Evolutionary conservation across 2,797 vertebrate genomes (phyloP).

Genomic region (Diplodus sargus): DNA sequence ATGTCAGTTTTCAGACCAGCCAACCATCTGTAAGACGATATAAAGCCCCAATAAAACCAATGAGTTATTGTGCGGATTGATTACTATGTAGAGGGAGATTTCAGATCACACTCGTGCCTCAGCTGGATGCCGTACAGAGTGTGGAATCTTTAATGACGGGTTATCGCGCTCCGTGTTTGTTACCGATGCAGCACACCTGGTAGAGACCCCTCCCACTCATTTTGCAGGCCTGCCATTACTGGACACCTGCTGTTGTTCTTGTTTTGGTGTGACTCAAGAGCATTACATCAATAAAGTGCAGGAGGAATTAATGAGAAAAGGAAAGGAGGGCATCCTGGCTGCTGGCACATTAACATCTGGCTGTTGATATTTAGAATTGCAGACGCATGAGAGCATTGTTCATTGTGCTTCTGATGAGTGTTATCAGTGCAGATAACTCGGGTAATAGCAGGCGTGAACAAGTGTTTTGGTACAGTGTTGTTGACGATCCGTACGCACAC

Average conservation of each 20-base stretch:
- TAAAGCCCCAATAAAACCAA: constrained; percentile 67
- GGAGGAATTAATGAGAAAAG: constrained; percentile 78
- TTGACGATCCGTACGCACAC: constrained; percentile 49
- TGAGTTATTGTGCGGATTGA: constrained; percentile 67
- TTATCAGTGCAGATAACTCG: constrained; percentile 71
- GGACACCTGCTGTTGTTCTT: constrained; percentile 80
- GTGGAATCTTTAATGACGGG: constrained; percentile 86
- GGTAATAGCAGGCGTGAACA: constrained; percentile 50
- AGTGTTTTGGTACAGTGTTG: constrained; percentile 45
- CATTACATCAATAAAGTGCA: constrained; percentile 75
- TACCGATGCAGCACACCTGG: constrained; percentile 85
- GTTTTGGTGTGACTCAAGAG: constrained; percentile 78
- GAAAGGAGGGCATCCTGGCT: constrained; percentile 72
- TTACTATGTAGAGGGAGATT: constrained; percentile 60
- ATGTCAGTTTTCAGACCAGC: constrained; percentile 61
- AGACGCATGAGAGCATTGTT: constrained; percentile 68
- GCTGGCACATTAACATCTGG: constrained; percentile 79
- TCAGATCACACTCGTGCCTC: constrained; percentile 61
- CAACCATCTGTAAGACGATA: constrained; percentile 56
- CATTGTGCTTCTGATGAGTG: constrained; percentile 76
- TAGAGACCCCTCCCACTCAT: constrained; percentile 64
- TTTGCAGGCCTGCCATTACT: constrained; percentile 76
- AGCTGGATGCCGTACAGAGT: constrained; percentile 63
- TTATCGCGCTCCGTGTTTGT: constrained; percentile 74
- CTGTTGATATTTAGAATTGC: constrained; percentile 66